Percentiles rank a stretch among this genome's conserved stretches.
Conservation (phyloP, 2,797 vertebrate species). For the Caiman crocodilus region DNA sequence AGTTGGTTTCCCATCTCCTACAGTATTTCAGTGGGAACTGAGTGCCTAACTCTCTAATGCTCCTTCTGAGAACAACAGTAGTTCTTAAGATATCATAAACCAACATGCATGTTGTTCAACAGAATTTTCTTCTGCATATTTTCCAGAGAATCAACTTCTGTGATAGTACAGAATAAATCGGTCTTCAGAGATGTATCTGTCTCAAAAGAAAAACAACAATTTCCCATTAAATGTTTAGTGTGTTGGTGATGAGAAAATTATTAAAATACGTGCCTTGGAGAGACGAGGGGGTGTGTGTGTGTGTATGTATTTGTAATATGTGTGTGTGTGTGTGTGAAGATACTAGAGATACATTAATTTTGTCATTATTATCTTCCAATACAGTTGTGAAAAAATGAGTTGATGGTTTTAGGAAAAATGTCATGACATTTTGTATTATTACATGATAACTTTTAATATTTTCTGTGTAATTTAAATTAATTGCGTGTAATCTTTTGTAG, state of each 20-base stretch:
- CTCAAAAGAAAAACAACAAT: neutral
- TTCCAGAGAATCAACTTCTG: neutral
- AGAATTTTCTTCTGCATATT: neutral
- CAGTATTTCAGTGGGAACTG: neutral
- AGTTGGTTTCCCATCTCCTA: neutral
- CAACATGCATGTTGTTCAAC: neutral
- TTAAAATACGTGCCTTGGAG: neutral
- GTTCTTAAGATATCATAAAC: neutral
- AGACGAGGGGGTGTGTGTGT: neutral
- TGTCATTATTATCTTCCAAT: neutral
- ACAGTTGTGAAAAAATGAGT: neutral
- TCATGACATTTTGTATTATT: no score
- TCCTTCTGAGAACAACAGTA: fast-evolving
- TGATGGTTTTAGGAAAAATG: no score
- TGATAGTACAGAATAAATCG: neutral
- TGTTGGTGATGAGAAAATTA: neutral
- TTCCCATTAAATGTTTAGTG: neutral
- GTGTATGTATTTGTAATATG: no score
- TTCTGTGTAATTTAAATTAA: neutral
- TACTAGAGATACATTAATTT: neutral
- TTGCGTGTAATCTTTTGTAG: neutral
- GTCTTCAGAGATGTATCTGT: neutral
- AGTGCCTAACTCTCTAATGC: neutral
- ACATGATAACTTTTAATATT: no score
- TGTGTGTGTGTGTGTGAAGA: no score